These are phyloP conservation scores for Palythoa caribaeorum DNA, from an alignment of 92 coral and sea anemone genomes.

Conservation along the genomic window DNA sequence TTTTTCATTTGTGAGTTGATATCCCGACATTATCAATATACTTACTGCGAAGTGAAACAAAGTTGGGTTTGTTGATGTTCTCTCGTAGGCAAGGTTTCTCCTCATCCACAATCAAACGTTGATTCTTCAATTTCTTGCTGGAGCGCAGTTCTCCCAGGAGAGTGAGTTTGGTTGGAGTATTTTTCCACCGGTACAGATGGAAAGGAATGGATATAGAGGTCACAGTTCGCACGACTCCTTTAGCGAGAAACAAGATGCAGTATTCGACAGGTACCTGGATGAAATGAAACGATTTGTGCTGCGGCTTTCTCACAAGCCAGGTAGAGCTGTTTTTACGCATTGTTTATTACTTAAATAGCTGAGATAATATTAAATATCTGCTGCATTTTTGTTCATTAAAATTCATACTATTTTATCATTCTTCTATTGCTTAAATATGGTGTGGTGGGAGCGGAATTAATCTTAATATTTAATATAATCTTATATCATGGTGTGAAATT, in stretches of 20 bases:
- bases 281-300: conserved; percentile 95
- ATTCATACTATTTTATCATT: too few relatives aligned
- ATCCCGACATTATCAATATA: neutral
- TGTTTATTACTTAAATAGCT: too few relatives aligned
- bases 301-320: conserved; percentile 90
- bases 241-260: conserved; percentile 89
- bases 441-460: too few relatives aligned
- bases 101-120: neutral
- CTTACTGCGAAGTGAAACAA: neutral
- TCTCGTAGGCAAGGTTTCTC: neutral
- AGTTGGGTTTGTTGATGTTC: neutral
- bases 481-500: too few relatives aligned
- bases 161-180: neutral
- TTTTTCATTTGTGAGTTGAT: conserved; percentile 2
- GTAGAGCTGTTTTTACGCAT: conserved; percentile 42
- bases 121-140: neutral
- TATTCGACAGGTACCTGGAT: conserved; percentile 87
- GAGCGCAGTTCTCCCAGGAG: neutral
- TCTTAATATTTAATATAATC: too few relatives aligned
- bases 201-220: conserved; percentile 78
- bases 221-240: conserved; percentile 62
- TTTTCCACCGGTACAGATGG: conserved; percentile 58
- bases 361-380: too few relatives aligned
- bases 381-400: too few relatives aligned
- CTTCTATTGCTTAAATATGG: too few relatives aligned